Base-by-base conservation (phyloP, 2,888 invertebrate genomes). In the Megaustenia siamemsis region DNA sequence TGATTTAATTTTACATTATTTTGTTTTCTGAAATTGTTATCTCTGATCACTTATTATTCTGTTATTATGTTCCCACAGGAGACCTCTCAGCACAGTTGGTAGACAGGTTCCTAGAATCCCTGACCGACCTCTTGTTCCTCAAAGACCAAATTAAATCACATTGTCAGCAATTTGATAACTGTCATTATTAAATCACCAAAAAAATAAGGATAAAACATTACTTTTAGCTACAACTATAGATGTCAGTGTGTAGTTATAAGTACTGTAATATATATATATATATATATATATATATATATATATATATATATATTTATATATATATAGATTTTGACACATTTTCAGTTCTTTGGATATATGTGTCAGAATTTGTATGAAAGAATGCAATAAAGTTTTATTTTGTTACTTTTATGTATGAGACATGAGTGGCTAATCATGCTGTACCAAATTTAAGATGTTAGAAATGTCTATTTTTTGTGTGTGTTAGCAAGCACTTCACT, bases 101-200 rank as follows among this genome's bases (percentile, higher is more conserved):
- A 84, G 85, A 28, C 88, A 87, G 78, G 89, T 90, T 35, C 92
- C 92, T 2, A 89, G 89, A 83, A 92, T 92, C 86, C 92, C 92
- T 78, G 92, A 91, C 85, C 82, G 92, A 76, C 92, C 92, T 45
- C 88, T 90, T 4, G 86, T 91, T 28, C 90, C 91, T 63, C 86
- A 89, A 63, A 86, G 91, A 86, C 91, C 90, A 80, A 90, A 90
- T 87, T 90, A 88, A 78, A 8, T n/a, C 69, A 1, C 12, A 4
- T 69, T 4, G 24, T 40, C 40, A 40, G 69, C 38, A 18, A 40
- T 40, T 40, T 40, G 38, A 18, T 35, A 12, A 68, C 15, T 3
- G 18, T 21, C 38, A 68, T 35, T 12, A 21, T 38, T 24, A 40
- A 12, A 40, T 21, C 56, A 56, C 18, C 38, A 69, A 24, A 38